Evolutionary conservation across 1,140 invertebrate genomes (phyloP), one percentile per base, ranked within the genome.

Genomic region (Eupristina koningsbergeri): DNA sequence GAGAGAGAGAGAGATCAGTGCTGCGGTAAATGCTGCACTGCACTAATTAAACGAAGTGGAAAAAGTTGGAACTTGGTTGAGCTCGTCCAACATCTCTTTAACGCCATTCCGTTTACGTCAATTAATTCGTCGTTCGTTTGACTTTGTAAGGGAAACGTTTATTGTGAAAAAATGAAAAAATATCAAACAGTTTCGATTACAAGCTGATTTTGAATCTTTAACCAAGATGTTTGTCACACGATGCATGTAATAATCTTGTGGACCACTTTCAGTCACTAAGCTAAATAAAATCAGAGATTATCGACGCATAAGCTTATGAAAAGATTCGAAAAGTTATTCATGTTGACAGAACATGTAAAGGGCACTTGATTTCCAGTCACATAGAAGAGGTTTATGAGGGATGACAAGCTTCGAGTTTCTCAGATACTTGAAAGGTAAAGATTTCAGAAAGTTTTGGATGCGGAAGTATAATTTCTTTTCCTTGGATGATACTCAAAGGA

Each of bases 31-130:
- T 41, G 26, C 76, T 1, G 9, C 34, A 26, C 47, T 45, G 67
- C 47, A 80, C 31, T 80, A 80, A 80, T 80, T 80, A 71, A 80
- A 71, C 78, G 45, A 50, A 71, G 64, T 71, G 47, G 67, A 71
- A 80, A 80, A 80, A 80, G 45, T 53, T 71, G 17, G 26, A 31
- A 17, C n/a, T 39, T 39, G 34, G 8, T 63, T 58, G 26, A 50
- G 19, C 34, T 77, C 29, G 3, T 11, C 3, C 8, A 19, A 26
- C 61, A 9, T 26, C 31, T 53, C 64, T 41, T 71, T 71, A 22
- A 71, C 22, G 36, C 67, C 26, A 8, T 41, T 26, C n/a, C 0
- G 9, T n/a, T 71, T 41, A 26, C 67, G 19, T n/a, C 36, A 41
- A 41, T 69, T 8, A 71, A 41, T 11, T 41, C 39, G 22, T 22